Base-by-base conservation (phyloP, 2,888 invertebrate genomes). In the Seira musarum region DNA sequence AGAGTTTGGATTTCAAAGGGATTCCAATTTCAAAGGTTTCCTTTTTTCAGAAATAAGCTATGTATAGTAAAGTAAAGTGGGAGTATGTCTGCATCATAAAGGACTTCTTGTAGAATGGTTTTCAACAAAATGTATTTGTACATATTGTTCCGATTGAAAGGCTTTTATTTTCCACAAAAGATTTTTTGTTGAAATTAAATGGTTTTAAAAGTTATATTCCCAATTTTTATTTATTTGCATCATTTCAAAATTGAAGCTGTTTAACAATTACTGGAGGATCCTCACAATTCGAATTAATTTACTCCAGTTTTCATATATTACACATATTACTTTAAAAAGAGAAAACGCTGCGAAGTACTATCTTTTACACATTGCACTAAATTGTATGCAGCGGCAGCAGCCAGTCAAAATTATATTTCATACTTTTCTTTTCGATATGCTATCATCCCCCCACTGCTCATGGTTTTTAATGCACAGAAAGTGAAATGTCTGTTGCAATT, bases 401-500 rank as follows among this genome's bases (percentile, higher is more conserved):
- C 40, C 67, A 21, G 67, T 67, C 68, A 69, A 6, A 69, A 35
- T n/a, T 40, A 46, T 69, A 25, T 22, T 53, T 30, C 46, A 57
- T 57, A 22, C 24, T 25, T 69, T 69, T 19, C 10, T 19, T 19
- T 17, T 10, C 67, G 30, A 35, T 30, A 30, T 15, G 15, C 13
- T 40, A 13, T 49, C 17, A 49, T 15, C 49, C 3, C 3, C 49
- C 17, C 15, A 49, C 49, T n/a, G 49, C 25, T 35, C 24, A n/a
- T 3, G 30, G 24, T 70, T 70, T 53, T 60, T 70, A 70, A 70
- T 70, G 70, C 61, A 40, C 35, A 61, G 70, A 70, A 70, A 70
- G 70, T 70, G 61, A 70, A 60, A 61, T 70, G 70, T 70, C 70
- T 30, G 25, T 61, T 70, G 57, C 61, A 70, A 70, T 70, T 70